These are phyloP conservation scores for Liasis olivaceus DNA, from an alignment of 2,797 vertebrate genomes.

Conservation along the genomic window DNA sequence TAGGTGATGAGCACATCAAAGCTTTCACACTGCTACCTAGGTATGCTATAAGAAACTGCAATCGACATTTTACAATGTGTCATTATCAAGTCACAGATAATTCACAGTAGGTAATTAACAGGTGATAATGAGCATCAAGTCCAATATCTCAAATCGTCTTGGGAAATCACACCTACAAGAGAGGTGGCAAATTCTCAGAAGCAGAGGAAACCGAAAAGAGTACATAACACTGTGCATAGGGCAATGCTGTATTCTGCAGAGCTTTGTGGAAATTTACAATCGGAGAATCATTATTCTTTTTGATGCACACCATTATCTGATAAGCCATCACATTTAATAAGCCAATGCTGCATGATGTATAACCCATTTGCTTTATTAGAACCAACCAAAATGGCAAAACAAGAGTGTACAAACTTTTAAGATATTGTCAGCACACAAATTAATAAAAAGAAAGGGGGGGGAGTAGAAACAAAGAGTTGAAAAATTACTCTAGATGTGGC, in stretches of 20 bases:
- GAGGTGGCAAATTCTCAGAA: slow-evolving; percentile 48
- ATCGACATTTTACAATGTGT: slow-evolving; percentile 71
- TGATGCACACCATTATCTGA: slow-evolving; percentile 10
- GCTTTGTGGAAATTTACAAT: slow-evolving; percentile 13
- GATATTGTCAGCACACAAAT: neutral
- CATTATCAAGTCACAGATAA: slow-evolving; percentile 65
- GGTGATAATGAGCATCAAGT: slow-evolving; percentile 71
- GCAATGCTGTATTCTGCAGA: slow-evolving; percentile 25
- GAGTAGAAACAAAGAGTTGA: neutral
- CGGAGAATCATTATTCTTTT: slow-evolving; percentile 35
- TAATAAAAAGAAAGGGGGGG: neutral
- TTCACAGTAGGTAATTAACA: slow-evolving; percentile 73
- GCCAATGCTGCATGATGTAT: neutral
- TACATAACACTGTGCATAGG: slow-evolving; percentile 26
- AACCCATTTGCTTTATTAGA: neutral
- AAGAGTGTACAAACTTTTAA: neutral
- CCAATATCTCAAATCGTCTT: slow-evolving; percentile 61
- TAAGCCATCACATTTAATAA: slow-evolving; percentile 8
- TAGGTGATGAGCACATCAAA: slow-evolving; percentile 52
- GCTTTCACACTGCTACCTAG: slow-evolving; percentile 49
- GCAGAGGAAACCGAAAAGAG: slow-evolving; percentile 22
- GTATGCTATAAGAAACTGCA: slow-evolving; percentile 41
- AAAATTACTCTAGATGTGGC: neutral
- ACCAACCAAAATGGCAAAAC: neutral
- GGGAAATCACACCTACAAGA: slow-evolving; percentile 60